phyloP scores from a whole-genome alignment of 2,113 vertebrate species.

The Pyxicephalus adspersus region DNA sequence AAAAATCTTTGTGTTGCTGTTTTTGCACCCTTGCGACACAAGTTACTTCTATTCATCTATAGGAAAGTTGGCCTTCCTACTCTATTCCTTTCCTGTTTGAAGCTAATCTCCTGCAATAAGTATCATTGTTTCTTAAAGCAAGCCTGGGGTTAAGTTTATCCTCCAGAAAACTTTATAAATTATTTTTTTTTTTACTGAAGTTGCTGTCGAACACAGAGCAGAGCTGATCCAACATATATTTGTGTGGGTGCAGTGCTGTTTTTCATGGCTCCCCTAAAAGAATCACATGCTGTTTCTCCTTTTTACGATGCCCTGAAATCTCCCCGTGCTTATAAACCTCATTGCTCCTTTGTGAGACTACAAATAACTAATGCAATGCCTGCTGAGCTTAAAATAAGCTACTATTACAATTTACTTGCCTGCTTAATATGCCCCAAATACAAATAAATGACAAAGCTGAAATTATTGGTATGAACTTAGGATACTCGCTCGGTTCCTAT shows the following conservation, averaged over 20 bases:
- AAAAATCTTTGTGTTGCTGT: too few species aligned
- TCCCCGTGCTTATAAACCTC: constrained; percentile 36
- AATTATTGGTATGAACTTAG: constrained; percentile 46
- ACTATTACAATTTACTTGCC: constrained; percentile 40
- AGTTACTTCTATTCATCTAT: too few species aligned
- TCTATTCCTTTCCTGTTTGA: too few species aligned
- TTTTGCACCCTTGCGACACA: too few species aligned
- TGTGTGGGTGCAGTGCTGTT: background rate
- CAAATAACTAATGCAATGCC: constrained; percentile 45
- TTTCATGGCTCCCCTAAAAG: background rate
- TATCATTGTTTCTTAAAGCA: too few species aligned
- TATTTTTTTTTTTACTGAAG: too few species aligned
- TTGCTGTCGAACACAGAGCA: background rate
- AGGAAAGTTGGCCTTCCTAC: too few species aligned
- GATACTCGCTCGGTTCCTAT: constrained; percentile 41
- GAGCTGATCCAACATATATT: background rate
- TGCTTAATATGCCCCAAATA: constrained; percentile 50
- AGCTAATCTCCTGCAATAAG: too few species aligned
- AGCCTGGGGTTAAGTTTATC: too few species aligned
- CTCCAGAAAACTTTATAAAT: too few species aligned
- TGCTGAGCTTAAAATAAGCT: constrained; percentile 49
- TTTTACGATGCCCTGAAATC: constrained; percentile 42
- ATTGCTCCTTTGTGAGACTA: constrained; percentile 40
- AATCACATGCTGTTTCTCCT: constrained; percentile 7
- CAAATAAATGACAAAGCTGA: constrained; percentile 48